These are phyloP conservation scores for Glaucidium brasilianum DNA, from an alignment of 2,113 vertebrate species.

Conservation along the genomic window DNA sequence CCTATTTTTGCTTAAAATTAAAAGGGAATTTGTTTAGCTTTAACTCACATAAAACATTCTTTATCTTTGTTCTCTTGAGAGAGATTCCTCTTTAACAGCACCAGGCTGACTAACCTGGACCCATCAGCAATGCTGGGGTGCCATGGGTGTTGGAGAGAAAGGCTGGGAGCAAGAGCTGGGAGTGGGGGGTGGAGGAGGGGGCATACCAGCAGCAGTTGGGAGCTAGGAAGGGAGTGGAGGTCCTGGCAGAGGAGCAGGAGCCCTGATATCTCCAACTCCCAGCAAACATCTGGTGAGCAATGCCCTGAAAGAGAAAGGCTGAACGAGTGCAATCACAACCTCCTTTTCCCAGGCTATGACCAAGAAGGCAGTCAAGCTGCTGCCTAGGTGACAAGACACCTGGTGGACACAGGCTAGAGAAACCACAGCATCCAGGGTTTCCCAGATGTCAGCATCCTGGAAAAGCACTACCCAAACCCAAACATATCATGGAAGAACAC, in stretches of 20 bases:
- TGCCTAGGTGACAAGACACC: background rate
- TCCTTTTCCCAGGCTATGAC: background rate
- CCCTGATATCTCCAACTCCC: background rate
- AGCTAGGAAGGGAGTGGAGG: background rate
- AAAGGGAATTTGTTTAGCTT: background rate
- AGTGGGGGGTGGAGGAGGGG: background rate
- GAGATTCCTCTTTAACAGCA: background rate
- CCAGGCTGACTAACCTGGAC: background rate
- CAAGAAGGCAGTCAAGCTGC: background rate
- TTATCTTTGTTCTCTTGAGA: background rate
- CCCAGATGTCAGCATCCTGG: background rate
- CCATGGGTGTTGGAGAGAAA: background rate
- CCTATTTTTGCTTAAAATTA: background rate
- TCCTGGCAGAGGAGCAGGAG: background rate
- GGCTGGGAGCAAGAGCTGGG: background rate
- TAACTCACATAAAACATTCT: background rate
- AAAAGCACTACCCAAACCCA: background rate
- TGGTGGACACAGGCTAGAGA: background rate
- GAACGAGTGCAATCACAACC: background rate
- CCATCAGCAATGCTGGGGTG: background rate
- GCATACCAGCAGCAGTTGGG: background rate
- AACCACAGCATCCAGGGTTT: background rate
- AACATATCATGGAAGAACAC: background rate
- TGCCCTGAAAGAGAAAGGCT: background rate
- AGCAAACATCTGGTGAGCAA: background rate